Base-by-base conservation (phyloP, 2,888 invertebrate genomes). In the Cistogaster globosa region DNA sequence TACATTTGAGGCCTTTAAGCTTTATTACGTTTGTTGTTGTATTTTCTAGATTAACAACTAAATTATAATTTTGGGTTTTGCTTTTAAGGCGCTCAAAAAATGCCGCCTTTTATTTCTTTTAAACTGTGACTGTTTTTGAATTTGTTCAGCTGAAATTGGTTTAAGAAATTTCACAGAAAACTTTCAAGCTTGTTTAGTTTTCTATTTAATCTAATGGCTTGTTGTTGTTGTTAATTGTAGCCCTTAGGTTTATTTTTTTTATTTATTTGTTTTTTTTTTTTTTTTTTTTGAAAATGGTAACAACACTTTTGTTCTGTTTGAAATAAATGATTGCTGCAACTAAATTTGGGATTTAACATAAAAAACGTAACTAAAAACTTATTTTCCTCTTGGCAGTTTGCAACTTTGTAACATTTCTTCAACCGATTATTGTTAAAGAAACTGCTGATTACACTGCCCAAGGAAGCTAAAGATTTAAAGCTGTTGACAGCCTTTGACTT, bases 21-120 rank as follows among this genome's bases (percentile, higher is more conserved):
- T 57, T 42, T 53, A 42, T 69, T 72, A 68, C 53, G 57, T 36
- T 53, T 58, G 26, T 55, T 53, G 14, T 38, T 18, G 20, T 53
- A 53, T 62, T 62, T 67, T 80, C 62, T 75, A 55, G 74, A 42
- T 16, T 83, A 77, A 83, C 79, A 75, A 79, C 75, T 75, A 75
- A 69, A 74, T 83, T 74, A 62, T 63, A 62, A 74, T 74, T 72
- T 78, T n/a, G 11, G 11, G 42, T 63, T 80, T 48, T 60, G n/a
- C 32, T 62, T 58, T 57, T 6, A 51, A 65, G 72, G 72, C 80
- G 79, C 57, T 53, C 65, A 76, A 68, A 63, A n/a, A 51, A 58
- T 68, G 60, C 76, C 80, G 76, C 76, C 84, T 77, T 71, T 63
- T 67, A 74, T 42, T 42, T 42, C 12, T 32, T 32, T 32, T 51